phyloP scores from a whole-genome alignment of 1,140 invertebrate genomes.

The Campodea augens region DNA sequence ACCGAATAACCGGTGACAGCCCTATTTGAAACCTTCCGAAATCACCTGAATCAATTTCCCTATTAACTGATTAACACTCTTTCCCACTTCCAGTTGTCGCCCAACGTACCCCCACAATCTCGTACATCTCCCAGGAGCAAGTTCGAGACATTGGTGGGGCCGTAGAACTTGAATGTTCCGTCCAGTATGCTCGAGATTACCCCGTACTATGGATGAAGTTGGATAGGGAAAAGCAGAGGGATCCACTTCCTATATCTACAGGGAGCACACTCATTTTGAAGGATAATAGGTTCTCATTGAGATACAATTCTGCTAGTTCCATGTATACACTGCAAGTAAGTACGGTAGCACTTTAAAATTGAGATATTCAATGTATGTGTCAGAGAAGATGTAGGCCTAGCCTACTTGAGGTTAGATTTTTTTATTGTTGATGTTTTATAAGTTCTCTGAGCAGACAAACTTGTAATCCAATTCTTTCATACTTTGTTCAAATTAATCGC shows the following conservation, averaged over 20 bases:
- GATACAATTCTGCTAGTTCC: constrained; percentile 52
- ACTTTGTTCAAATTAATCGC: no score
- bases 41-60: no score
- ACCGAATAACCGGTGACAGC: no score
- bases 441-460: no score
- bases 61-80: neutral
- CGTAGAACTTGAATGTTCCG: constrained; percentile 69
- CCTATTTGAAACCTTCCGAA: no score
- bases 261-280: constrained; percentile 61
- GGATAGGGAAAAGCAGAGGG: constrained; percentile 28
- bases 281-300: constrained; percentile 68
- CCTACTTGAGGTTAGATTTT: no score
- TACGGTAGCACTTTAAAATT: no score
- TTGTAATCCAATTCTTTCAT: no score
- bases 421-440: no score
- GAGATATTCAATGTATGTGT: no score
- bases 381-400: no score
- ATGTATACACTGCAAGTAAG: constrained; percentile 62
- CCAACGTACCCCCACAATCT: constrained; percentile 74
- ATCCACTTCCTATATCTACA: constrained; percentile 51
- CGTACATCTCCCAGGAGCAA: constrained; percentile 75
- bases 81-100: constrained; percentile 28
- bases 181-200: constrained; percentile 66
- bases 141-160: constrained; percentile 77
- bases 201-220: constrained; percentile 64